A percentile compares a stretch with the other conserved stretches of the same genome.
phyloP scores from a whole-genome alignment of 1,140 invertebrate species.

The Panagrolaimus sp. region DNA sequence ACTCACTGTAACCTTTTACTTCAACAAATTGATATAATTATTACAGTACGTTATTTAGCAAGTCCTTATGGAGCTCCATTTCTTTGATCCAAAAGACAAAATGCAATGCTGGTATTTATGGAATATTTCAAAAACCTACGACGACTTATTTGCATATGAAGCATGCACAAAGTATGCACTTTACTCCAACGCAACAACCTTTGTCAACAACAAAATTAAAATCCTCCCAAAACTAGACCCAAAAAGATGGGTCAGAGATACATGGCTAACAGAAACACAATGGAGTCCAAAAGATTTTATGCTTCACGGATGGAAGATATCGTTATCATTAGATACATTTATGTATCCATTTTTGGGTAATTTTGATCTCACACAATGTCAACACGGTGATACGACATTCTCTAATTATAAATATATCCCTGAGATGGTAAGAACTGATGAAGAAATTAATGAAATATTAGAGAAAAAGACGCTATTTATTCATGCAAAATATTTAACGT shows the following conservation, averaged over 20 bases:
- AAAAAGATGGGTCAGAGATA: slow-evolving; percentile 22
- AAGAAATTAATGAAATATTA: too few relatives aligned
- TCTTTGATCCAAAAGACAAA: neutral
- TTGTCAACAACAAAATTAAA: neutral
- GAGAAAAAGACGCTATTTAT: too few relatives aligned
- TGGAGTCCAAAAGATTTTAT: slow-evolving; percentile 32
- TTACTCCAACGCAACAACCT: neutral
- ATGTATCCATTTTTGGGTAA: too few relatives aligned
- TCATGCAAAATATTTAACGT: too few relatives aligned
- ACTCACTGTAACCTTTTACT: too few relatives aligned
- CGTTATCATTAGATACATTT: neutral
- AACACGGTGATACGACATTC: too few relatives aligned
- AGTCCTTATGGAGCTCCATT: neutral
- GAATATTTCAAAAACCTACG: neutral
- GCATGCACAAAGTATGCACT: neutral
- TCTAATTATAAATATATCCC: too few relatives aligned
- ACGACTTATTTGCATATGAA: neutral
- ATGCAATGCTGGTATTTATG: neutral
- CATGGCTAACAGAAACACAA: slow-evolving; percentile 30
- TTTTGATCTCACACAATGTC: too few relatives aligned
- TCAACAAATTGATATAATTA: too few relatives aligned
- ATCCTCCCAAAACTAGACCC: neutral
- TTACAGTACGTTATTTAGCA: neutral
- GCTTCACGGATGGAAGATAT: slow-evolving; percentile 35
- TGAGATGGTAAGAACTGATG: too few relatives aligned